Conservation (phyloP, 2,888 invertebrate genomes). For the Rosalia funebris region DNA sequence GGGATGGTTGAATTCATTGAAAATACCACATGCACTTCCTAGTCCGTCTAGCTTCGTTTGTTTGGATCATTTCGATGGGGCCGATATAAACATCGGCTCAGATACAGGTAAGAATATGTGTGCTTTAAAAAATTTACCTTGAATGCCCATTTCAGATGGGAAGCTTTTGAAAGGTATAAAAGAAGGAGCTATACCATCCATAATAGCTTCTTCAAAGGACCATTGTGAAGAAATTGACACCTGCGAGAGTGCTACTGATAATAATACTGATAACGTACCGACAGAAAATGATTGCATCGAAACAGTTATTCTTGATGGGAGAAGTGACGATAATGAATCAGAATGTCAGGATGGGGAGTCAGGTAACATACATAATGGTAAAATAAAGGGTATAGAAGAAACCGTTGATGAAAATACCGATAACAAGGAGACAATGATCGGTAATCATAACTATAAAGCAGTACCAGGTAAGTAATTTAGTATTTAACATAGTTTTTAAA, state of each 20-base stretch:
- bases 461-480: no score
- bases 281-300: neutral
- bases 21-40: conserved; percentile 42
- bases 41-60: conserved; percentile 51
- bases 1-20: conserved; percentile 52
- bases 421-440: no score
- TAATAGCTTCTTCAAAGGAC: neutral
- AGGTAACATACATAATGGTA: no score
- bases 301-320: neutral
- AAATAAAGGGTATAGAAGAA: no score
- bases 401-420: no score
- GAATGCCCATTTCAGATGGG: neutral
- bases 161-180: conserved; percentile 19
- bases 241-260: neutral
- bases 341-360: neutral
- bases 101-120: conserved; percentile 17
- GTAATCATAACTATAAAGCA: no score
- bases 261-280: neutral
- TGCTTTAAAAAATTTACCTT: neutral
- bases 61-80: conserved; percentile 54
- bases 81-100: conserved; percentile 27
- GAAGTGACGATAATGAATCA: neutral
- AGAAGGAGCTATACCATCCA: conserved; percentile 8
- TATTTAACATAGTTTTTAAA: no score
- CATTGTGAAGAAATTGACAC: neutral